Percentiles rank a stretch among this genome's conserved stretches.
These are phyloP conservation scores for Chromis chromis DNA, from an alignment of 2,797 vertebrate species.

Conservation along the genomic window DNA sequence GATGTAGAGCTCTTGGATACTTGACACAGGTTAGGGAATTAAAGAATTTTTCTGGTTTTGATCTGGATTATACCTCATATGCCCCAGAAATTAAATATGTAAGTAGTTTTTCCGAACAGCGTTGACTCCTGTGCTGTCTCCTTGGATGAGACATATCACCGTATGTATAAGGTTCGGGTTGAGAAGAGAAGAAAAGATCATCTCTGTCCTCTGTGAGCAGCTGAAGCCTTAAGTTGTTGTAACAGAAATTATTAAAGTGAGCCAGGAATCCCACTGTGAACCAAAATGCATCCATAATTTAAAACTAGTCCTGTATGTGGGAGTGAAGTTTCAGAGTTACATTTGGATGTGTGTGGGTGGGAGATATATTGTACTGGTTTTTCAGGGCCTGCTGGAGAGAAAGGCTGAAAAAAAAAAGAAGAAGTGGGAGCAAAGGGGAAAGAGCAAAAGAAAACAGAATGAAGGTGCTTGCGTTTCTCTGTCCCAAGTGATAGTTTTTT, in stretches of 20 bases:
- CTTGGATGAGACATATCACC: slow-evolving; percentile 5
- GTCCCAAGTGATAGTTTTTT: slow-evolving; percentile 22
- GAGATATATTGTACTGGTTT: slow-evolving; percentile 55
- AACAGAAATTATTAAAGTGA: slow-evolving; percentile 62
- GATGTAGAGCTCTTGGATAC: slow-evolving; percentile 21
- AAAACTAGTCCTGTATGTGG: slow-evolving; percentile 59
- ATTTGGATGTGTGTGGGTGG: slow-evolving; percentile 61
- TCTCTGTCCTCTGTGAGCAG: slow-evolving; percentile 24
- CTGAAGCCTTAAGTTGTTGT: slow-evolving; percentile 29
- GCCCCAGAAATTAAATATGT: slow-evolving; percentile 6
- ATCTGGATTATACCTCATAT: neutral
- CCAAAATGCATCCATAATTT: slow-evolving; percentile 72
- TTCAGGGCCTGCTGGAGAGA: slow-evolving; percentile 41
- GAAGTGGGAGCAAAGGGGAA: slow-evolving; percentile 47
- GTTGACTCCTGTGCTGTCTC: neutral
- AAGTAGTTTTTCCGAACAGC: neutral
- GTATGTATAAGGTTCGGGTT: slow-evolving; percentile 4
- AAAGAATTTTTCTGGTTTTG: neutral
- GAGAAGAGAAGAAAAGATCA: slow-evolving; percentile 24
- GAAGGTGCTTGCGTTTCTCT: slow-evolving; percentile 26
- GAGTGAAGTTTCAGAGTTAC: slow-evolving; percentile 56
- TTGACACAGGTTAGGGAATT: neutral
- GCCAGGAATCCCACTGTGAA: slow-evolving; percentile 55
- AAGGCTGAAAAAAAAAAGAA: slow-evolving; percentile 27
- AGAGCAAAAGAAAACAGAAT: slow-evolving; percentile 41